Evolutionary conservation across 2,113 vertebrate genomes (phyloP), one percentile per base, ranked within the genome.

Genomic region (Urocitellus parryii): DNA sequence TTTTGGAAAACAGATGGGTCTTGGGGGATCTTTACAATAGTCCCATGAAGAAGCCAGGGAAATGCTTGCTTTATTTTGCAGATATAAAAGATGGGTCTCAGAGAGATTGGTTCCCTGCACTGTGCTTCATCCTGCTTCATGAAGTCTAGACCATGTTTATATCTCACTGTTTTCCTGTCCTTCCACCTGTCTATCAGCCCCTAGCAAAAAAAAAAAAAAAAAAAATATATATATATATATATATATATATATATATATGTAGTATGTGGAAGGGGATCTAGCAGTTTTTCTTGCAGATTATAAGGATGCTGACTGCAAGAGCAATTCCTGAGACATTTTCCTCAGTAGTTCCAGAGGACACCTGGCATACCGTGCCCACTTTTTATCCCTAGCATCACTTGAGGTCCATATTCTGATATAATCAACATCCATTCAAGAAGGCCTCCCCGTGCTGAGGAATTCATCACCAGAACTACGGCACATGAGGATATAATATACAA

Each of bases 401-500:
- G 67, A 8, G 22, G 83, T 63, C 72, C 84, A 78, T 76, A 67
- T 88, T 93, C 83, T 96, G 84, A 85, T 76, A 80, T n/a, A 90
- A 96, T 88, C 94, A 95, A 42, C 91, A 74, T 92, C 42, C 42
- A 1, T 61, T 89, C 87, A 76, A 91, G 81, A 95, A 34, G 63
- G 51, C 80, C 95, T 95, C 80, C 86, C 79, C 95, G 61, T 42
- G 68, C 96, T 76, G 74, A 95, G 77, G 84, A 95, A 96, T 94
- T 95, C 90, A 97, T 90, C 96, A 78, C 84, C 88, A 97, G 81
- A 88, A 95, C 97, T 63, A 93, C 84, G 72, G 86, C 92, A 91
- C 96, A 97, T 96, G 95, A 96, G 96, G 97, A 97, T 95, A 67
- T 92, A 98, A 98, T 98, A 96, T 87, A 95, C 79, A 78, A 95